Evolutionary conservation across 2,113 vertebrate genomes (phyloP), one percentile per base, ranked within the genome.

Genomic region (Cavia porcellus): DNA sequence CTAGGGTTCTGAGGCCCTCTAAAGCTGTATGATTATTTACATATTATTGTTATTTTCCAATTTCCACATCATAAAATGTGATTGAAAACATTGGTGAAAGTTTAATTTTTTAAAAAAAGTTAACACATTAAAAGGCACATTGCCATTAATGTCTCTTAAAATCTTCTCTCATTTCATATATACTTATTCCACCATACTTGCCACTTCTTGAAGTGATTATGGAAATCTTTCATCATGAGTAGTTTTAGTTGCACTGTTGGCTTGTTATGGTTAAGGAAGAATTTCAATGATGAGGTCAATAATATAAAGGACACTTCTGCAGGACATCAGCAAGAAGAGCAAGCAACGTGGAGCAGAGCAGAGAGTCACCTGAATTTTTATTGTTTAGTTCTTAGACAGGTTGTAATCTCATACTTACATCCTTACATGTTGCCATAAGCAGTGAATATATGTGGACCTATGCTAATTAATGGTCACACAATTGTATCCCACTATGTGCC

Each of bases 1-100:
- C 42, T 32, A 20, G 22, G 32, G 38, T 0, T 35, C 35, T 14
- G 90, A n/a, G 20, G 0, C 1, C 17, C 47, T 5, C 0, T 85
- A n/a, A 57, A 79, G 64, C 83, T 20, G 3, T 25, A 92, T 0
- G 2, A 28, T 57, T 80, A 42, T 79, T 82, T 62, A 72, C 28
- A 24, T 64, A 84, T 70, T 94, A 38, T 38, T 62, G 9, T 3
- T 84, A 47, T 61, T 91, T 79, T 94, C 15, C 4, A 12, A 32
- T 52, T 86, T 94, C 30, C 74, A 13, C 0, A 61, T 35, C 72
- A 14, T 6, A 30, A 28, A 47, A 72, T 38, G 19, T 72, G n/a
- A 72, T 38, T 38, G 7, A 72, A 72, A 22, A 20, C 17, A 22
- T 4, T 38, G 68, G 68, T 72, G n/a, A 72, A 72, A 72, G 7